Evolutionary conservation across 1,140 invertebrate genomes (phyloP).

Genomic region (Pygmarrhopalites habei): DNA sequence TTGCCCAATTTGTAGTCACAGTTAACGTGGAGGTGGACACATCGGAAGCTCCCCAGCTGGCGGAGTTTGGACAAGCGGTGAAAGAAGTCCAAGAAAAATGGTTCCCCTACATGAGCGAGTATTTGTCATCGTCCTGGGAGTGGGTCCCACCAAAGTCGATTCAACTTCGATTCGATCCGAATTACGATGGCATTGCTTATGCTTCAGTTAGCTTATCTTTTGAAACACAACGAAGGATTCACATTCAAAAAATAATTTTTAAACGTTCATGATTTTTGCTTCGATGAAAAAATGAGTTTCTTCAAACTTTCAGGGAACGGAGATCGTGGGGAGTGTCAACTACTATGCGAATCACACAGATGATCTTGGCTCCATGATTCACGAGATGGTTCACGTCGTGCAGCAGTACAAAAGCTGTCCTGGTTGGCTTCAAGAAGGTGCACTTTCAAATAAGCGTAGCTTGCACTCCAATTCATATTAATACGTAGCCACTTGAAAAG

Average conservation of each 20-base stretch:
- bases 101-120: conserved; percentile 15
- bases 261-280: no score
- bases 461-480: no score
- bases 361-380: conserved; percentile 21
- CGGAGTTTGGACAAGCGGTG: conserved; percentile 17
- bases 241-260: no score
- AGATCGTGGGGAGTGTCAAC: conserved; percentile 11
- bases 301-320: no score
- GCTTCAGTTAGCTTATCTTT: no score
- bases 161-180: conserved; percentile 32
- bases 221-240: no score
- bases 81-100: conserved; percentile 17
- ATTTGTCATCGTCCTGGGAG: conserved; percentile 15
- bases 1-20: no score
- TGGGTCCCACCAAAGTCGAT: conserved; percentile 22
- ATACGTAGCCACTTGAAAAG: no score
- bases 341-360: conserved; percentile 4
- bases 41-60: conserved; percentile 23
- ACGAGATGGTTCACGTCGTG: conserved; percentile 16
- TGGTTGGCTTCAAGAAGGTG: conserved; percentile 15
- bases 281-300: no score
- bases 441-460: no score
- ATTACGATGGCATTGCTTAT: conserved; percentile 36
- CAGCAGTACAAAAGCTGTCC: conserved; percentile 4
- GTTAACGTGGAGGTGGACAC: no score